Percentiles rank a stretch among this genome's conserved stretches.
Conservation (phyloP, 2,113 vertebrate genomes). For the Cephalopholis sonnerati region DNA sequence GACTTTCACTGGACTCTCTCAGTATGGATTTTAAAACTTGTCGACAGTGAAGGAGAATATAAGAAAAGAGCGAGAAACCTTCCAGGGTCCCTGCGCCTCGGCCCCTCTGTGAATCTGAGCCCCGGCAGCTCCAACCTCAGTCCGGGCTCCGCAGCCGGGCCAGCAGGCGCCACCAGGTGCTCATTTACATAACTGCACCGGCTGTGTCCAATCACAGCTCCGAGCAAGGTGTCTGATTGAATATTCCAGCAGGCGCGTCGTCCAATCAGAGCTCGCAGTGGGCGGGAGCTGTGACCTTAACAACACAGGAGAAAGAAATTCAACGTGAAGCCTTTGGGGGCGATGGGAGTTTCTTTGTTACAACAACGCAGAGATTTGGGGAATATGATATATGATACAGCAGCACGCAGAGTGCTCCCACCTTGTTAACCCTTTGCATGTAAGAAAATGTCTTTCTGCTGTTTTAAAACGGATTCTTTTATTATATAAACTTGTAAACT, state of each 20-base stretch:
- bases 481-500: conserved; percentile 43
- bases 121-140: conserved; percentile 45
- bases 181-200: conserved; percentile 87
- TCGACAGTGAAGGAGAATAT: not conserved
- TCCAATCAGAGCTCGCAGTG: conserved; percentile 74
- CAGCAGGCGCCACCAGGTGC: conserved; percentile 85
- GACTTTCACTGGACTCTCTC: not conserved
- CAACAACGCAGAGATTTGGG: conserved; percentile 54
- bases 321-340: conserved; percentile 39
- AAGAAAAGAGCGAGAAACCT: not conserved
- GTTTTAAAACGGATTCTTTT: conserved; percentile 1
- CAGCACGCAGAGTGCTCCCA: conserved; percentile 52
- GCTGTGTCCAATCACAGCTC: conserved; percentile 79
- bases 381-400: conserved; percentile 62
- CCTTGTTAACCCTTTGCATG: conserved; percentile 65
- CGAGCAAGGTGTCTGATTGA: conserved; percentile 79
- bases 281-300: conserved; percentile 67
- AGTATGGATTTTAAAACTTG: not conserved
- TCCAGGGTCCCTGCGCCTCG: not conserved
- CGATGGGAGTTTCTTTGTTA: conserved; percentile 52
- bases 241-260: conserved; percentile 61
- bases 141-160: conserved; percentile 53
- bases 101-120: conserved; percentile 21
- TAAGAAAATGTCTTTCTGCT: not conserved
- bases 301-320: conserved; percentile 54